Percentiles rank a stretch among this genome's conserved stretches.
These are phyloP conservation scores for Perca fluviatilis DNA, from an alignment of 2,113 vertebrate species.

Conservation along the genomic window DNA sequence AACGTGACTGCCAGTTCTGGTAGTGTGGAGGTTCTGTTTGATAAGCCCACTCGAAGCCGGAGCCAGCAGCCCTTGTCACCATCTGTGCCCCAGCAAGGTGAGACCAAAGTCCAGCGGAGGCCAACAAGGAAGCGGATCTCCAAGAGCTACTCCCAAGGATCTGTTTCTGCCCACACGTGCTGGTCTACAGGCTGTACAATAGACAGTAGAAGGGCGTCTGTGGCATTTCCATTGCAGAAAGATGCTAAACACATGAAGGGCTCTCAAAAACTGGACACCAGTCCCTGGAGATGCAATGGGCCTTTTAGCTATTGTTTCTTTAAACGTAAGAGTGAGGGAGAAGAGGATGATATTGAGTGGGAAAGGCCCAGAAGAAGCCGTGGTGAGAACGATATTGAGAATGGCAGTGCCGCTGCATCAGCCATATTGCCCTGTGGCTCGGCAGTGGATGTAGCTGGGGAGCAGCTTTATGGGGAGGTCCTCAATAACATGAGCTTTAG, in stretches of 20 bases:
- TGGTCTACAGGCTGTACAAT: constrained; percentile 78
- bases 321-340: constrained; percentile 84
- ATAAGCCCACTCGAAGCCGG: constrained; percentile 84
- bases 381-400: constrained; percentile 24
- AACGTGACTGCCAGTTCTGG: constrained; percentile 84
- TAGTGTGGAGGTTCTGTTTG: constrained; percentile 86
- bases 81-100: constrained; percentile 75
- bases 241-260: constrained; percentile 88
- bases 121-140: constrained; percentile 90
- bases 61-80: constrained; percentile 83
- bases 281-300: constrained; percentile 92
- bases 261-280: constrained; percentile 89
- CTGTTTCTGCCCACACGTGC: constrained; percentile 85
- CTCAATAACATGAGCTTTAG: constrained; percentile 91
- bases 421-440: constrained; percentile 67
- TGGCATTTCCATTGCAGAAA: constrained; percentile 85
- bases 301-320: constrained; percentile 98
- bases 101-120: constrained; percentile 85
- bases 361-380: constrained; percentile 71
- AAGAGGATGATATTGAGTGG: constrained; percentile 90
- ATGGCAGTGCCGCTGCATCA: constrained; percentile 7
- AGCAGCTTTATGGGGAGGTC: constrained; percentile 84
- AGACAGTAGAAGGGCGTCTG: constrained; percentile 83
- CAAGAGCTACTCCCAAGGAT: constrained; percentile 94
- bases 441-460: constrained; percentile 58